Evolutionary conservation across 2,888 invertebrate genomes (phyloP).

Genomic region (Dryomyza anilis): DNA sequence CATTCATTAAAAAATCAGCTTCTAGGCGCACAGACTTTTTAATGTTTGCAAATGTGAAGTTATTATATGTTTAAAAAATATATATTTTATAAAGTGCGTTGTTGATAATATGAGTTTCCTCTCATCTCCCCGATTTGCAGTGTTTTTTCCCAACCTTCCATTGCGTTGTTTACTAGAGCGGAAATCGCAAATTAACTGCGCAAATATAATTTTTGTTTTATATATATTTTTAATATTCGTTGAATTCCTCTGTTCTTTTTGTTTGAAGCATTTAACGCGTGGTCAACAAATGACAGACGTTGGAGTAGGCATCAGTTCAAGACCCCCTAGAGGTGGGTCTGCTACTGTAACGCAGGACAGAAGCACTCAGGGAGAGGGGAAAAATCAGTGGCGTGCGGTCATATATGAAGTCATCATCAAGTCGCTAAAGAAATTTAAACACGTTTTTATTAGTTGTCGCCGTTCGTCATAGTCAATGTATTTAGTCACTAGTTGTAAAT

Average conservation of each 20-base stretch:
- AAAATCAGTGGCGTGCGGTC: neutral
- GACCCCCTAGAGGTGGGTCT: too few relatives aligned
- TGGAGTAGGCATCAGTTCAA: too few relatives aligned
- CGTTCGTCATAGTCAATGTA: neutral
- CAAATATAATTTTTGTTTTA: constrained; percentile 39
- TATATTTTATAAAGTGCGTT: too few relatives aligned
- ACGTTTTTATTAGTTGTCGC: neutral
- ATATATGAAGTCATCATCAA: neutral
- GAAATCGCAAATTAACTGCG: constrained; percentile 53
- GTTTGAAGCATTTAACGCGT: neutral
- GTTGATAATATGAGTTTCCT: too few relatives aligned
- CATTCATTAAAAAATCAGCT: too few relatives aligned
- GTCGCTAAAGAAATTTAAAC: neutral
- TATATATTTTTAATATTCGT: neutral
- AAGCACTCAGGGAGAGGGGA: neutral
- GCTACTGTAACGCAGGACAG: neutral
- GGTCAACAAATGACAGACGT: neutral
- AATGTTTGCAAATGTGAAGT: too few relatives aligned
- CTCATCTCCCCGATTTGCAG: too few relatives aligned
- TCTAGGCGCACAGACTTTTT: too few relatives aligned
- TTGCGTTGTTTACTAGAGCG: constrained; percentile 45
- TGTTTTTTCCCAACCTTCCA: constrained; percentile 5
- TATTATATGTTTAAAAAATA: too few relatives aligned
- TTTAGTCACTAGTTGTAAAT: neutral
- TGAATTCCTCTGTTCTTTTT: neutral